phyloP scores from a whole-genome alignment of 2,113 vertebrate species.

The Otus sunia region DNA sequence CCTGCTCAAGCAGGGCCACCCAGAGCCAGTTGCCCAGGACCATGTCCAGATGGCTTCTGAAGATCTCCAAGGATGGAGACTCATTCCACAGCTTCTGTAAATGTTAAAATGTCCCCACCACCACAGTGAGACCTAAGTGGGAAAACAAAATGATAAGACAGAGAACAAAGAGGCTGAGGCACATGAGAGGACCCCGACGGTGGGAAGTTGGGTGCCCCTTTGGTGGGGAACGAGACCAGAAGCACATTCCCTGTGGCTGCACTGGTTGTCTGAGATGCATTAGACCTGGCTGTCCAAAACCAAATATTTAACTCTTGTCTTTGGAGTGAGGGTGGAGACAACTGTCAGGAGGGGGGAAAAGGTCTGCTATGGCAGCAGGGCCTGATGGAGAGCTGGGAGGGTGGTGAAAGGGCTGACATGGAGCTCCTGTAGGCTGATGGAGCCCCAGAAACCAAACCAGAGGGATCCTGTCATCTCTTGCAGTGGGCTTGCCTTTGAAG shows the following conservation, averaged over 20 bases:
- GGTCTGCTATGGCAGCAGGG: not conserved
- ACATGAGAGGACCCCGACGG: not conserved
- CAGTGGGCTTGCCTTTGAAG: not conserved
- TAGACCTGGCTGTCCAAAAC: not conserved
- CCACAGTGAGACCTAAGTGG: not conserved
- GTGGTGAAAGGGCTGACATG: not conserved
- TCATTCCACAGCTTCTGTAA: not conserved
- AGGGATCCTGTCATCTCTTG: not conserved
- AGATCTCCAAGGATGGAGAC: not conserved
- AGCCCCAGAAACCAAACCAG: not conserved
- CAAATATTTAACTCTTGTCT: not conserved
- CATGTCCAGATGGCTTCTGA: not conserved
- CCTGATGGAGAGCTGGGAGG: not conserved
- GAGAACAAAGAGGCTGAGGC: not conserved
- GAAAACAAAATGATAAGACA: not conserved
- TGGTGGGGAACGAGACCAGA: not conserved
- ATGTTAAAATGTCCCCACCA: accelerated
- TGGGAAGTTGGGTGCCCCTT: not conserved
- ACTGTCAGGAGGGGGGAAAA: not conserved
- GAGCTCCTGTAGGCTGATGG: not conserved
- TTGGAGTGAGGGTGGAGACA: not conserved
- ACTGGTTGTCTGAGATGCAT: not conserved
- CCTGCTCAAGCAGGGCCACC: not conserved
- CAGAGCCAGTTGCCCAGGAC: not conserved
- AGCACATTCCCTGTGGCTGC: accelerated